Base-by-base conservation (phyloP, 2,113 vertebrate genomes). In the Muscicapa adusta region DNA sequence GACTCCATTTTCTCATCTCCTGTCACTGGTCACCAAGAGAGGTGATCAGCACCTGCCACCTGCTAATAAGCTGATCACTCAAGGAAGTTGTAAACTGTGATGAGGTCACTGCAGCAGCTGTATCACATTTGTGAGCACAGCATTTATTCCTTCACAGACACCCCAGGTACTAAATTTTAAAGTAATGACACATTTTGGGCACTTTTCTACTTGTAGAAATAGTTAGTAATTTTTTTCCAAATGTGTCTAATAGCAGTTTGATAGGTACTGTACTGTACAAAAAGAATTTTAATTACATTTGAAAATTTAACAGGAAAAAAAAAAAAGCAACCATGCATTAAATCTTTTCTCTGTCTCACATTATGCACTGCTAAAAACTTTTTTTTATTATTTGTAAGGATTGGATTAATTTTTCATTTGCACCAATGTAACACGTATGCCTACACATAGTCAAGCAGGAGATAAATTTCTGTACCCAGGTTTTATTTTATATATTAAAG, bases 31-130 rank as follows among this genome's bases (percentile, higher is more conserved):
- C 48, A 65, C 14, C 18, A 36, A 60, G 51, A 65, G 14, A 67
- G 7, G 24, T 51, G 12, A 43, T 18, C 28, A 33, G 15, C 12
- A 22, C 8, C 19, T 54, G 24, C 24, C n/a, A 43, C 10, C 22
- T 43, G 22, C 28, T 18, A 14, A 12, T 26, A 24, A 4, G 18
- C 18, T 4, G 0, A 36, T 71, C 3, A 24, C 25, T 29, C 3
- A 8, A 45, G 10, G 36, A 66, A 36, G n/a, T 9, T 45, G 12
- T 8, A 54, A 51, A 29, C 11, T 40, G 3, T 3, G 23, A 82
- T 38, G 24, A 63, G 9, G 14, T 40, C 26, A 53, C 24, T 51
- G 22, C 17, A 53, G 38, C 22, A 76, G 9, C 26, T 57, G 57
- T 48, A 15, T 15, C 56, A 12, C 14, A 66, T 51, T 48, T 56